Evolutionary conservation across 2,113 vertebrate species (phyloP).

Genomic region (Ceratotherium simum): DNA sequence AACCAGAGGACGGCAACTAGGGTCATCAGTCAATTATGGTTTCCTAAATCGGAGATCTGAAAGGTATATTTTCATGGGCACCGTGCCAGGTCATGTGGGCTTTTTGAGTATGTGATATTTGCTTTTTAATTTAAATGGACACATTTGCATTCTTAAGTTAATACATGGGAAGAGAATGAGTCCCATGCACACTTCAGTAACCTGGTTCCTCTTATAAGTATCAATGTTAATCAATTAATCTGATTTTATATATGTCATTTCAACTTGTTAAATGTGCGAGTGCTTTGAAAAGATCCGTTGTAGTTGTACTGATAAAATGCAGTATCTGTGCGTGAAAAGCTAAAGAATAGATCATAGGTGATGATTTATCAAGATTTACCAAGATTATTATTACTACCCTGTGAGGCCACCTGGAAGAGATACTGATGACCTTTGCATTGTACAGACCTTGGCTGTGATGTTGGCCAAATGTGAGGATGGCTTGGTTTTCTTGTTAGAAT

Average conservation of each 20-base stretch:
- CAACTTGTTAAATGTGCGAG: not conserved
- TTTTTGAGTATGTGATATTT: not conserved
- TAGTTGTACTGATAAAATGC: not conserved
- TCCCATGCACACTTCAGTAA: not conserved
- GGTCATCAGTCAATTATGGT: not conserved
- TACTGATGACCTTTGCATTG: not conserved
- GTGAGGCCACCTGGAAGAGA: not conserved
- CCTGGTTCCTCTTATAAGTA: not conserved
- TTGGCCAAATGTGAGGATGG: not conserved
- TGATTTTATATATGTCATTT: not conserved
- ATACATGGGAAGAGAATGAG: not conserved
- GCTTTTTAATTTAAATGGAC: constrained; percentile 1
- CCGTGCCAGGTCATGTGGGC: not conserved
- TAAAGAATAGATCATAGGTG: not conserved
- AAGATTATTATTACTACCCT: not conserved
- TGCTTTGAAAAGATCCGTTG: not conserved
- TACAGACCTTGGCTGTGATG: not conserved
- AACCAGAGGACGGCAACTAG: not conserved
- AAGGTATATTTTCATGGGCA: not conserved
- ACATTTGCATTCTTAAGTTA: not conserved
- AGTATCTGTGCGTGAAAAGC: not conserved
- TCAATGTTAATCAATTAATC: not conserved
- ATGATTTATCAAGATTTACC: not conserved
- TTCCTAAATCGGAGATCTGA: not conserved
- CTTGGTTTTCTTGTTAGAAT: not conserved